Conservation (phyloP, 2,797 vertebrate species). For the Zenarchopterus dispar region DNA sequence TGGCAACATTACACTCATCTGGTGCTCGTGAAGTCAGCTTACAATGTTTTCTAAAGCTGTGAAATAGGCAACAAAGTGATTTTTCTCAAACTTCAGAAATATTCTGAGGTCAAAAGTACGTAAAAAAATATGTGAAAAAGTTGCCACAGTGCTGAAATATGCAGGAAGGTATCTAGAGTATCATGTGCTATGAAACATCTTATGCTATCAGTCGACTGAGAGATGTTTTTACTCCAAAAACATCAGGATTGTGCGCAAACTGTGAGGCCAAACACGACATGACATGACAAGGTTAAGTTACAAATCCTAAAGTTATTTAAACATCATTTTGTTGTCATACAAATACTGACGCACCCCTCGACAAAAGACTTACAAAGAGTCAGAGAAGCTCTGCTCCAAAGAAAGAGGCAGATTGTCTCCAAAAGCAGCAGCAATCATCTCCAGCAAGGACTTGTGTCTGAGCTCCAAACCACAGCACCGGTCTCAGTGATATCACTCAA, state of each 20-base stretch:
- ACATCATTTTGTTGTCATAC: no score
- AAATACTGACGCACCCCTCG: no score
- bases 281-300: neutral
- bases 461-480: constrained; percentile 10
- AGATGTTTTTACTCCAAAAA: constrained; percentile 8
- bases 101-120: no score
- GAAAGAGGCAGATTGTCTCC: neutral
- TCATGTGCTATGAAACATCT: no score
- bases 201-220: neutral
- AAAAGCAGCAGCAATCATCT: neutral
- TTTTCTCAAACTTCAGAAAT: no score
- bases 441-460: constrained; percentile 9
- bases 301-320: neutral
- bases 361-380: neutral
- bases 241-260: neutral
- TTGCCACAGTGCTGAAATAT: no score
- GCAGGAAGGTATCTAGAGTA: no score
- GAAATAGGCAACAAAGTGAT: no score
- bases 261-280: constrained; percentile 8
- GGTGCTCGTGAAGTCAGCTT: no score
- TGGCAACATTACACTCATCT: no score
- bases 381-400: neutral
- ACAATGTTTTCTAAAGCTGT: no score
- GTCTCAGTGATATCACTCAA: constrained; percentile 25
- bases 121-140: no score